Conservation (phyloP, 2,797 vertebrate species). For the Esox lucius region DNA sequence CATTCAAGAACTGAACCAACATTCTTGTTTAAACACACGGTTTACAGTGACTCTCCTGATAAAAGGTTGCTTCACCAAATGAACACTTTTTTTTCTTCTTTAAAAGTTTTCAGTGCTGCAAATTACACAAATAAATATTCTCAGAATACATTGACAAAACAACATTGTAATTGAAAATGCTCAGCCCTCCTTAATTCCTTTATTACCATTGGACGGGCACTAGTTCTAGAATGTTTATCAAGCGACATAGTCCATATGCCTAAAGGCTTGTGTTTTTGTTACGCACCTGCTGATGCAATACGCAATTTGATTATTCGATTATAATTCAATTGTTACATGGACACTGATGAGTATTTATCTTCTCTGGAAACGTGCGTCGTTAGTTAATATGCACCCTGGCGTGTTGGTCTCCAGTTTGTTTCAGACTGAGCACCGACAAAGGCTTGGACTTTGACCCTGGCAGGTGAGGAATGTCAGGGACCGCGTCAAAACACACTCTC, state of each 20-base stretch:
- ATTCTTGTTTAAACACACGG: constrained; percentile 71
- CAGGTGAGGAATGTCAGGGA: constrained; percentile 58
- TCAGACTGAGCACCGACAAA: constrained; percentile 48
- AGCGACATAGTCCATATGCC: constrained; percentile 66
- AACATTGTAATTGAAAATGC: constrained; percentile 62
- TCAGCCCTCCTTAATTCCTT: constrained; percentile 64
- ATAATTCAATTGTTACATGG: constrained; percentile 72
- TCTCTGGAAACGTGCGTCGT: constrained; percentile 69
- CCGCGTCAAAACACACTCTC: constrained; percentile 16
- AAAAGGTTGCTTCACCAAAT: constrained; percentile 66
- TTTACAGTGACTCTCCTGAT: constrained; percentile 72
- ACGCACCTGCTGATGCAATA: constrained; percentile 71
- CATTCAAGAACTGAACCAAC: constrained; percentile 79
- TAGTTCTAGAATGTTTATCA: constrained; percentile 68
- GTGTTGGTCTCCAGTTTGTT: constrained; percentile 33
- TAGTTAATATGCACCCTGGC: constrained; percentile 52
- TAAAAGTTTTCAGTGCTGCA: constrained; percentile 63
- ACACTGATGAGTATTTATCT: constrained; percentile 63
- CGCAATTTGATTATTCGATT: constrained; percentile 62
- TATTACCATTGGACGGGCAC: constrained; percentile 66
- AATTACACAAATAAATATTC: constrained; percentile 70
- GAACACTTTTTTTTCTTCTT: constrained; percentile 58
- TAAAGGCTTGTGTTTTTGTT: constrained; percentile 73
- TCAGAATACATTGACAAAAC: constrained; percentile 69
- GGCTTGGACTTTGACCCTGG: constrained; percentile 67